A percentile compares a stretch with the other conserved stretches of the same genome.
Evolutionary conservation across 2,113 vertebrate species (phyloP).

Genomic region (Glaucidium brasilianum): DNA sequence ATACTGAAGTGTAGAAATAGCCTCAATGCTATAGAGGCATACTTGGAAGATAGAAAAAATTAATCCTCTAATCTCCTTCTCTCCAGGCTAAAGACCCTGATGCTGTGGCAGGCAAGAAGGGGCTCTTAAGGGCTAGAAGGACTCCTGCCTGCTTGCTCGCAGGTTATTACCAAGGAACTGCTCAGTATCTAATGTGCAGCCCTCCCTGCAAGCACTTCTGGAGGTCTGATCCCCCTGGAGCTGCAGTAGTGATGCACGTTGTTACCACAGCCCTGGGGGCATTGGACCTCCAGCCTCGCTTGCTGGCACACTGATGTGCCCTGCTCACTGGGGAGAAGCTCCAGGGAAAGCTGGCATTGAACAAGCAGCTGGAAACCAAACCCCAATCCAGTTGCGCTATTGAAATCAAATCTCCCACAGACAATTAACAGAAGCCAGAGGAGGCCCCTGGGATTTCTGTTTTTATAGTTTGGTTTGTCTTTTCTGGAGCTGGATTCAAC

Average conservation of each 20-base stretch:
- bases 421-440: slow-evolving; percentile 7
- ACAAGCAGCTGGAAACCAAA: slow-evolving; percentile 4
- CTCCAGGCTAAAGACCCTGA: background rate
- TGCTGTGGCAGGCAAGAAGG: background rate
- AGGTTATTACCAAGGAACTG: background rate
- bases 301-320: accelerated
- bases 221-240: background rate
- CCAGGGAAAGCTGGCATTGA: background rate
- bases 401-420: background rate
- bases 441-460: background rate
- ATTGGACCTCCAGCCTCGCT: background rate
- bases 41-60: background rate
- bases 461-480: background rate
- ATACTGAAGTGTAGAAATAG: background rate
- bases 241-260: background rate
- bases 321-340: background rate
- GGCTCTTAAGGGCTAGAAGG: background rate
- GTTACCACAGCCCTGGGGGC: accelerated
- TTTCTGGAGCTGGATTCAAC: background rate
- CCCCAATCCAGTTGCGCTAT: background rate
- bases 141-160: background rate
- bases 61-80: background rate
- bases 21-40: background rate
- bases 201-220: accelerated
- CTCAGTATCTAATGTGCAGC: accelerated